These are phyloP conservation scores for Charaxes varanes DNA, from an alignment of 1,140 invertebrate genomes.

Conservation along the genomic window DNA sequence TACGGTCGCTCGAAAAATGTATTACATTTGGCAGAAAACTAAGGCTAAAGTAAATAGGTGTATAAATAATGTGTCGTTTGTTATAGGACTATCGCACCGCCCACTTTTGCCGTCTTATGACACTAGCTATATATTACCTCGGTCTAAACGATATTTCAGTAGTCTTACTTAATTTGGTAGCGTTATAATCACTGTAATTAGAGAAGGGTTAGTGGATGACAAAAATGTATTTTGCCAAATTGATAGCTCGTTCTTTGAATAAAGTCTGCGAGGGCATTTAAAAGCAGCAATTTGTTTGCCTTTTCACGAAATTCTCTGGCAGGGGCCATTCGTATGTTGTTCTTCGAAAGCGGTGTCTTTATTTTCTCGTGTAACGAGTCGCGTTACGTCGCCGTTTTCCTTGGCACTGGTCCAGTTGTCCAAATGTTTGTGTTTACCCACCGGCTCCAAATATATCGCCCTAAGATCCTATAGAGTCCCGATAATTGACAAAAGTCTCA, in stretches of 20 bases:
- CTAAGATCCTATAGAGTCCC: background rate
- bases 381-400: slow-evolving; percentile 8
- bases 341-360: slow-evolving; percentile 9
- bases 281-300: background rate
- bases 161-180: too few relatives aligned
- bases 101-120: background rate
- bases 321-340: slow-evolving; percentile 2
- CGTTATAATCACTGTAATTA: too few relatives aligned
- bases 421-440: slow-evolving; percentile 33
- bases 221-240: too few relatives aligned
- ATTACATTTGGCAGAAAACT: background rate
- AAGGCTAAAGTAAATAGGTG: background rate
- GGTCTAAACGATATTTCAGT: too few relatives aligned
- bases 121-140: too few relatives aligned
- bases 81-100: background rate
- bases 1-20: background rate
- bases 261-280: too few relatives aligned
- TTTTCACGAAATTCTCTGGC: slow-evolving; percentile 1
- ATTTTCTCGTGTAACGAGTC: slow-evolving; percentile 14
- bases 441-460: background rate
- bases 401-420: slow-evolving; percentile 37
- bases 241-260: too few relatives aligned
- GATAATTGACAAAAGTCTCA: too few relatives aligned
- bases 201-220: too few relatives aligned
- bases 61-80: background rate